phyloP scores from a whole-genome alignment of 1,140 invertebrate species.

The Drosophila baimaii region DNA sequence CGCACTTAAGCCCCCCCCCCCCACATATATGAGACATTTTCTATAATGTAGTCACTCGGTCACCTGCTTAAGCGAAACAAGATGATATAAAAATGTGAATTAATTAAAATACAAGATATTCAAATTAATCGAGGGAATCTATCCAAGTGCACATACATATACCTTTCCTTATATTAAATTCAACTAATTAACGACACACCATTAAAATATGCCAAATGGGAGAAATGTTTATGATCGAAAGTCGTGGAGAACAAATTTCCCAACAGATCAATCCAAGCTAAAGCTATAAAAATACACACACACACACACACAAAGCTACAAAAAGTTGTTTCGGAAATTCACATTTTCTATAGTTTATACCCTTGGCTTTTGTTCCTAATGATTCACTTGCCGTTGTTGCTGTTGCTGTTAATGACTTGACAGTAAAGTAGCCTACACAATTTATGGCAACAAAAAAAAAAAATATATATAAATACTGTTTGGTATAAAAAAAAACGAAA shows the following conservation, averaged over 20 bases:
- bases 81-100: constrained; percentile 10
- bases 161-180: constrained; percentile 14
- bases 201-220: constrained; percentile 39
- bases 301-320: too few species aligned
- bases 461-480: constrained; percentile 12
- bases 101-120: constrained; percentile 38
- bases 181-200: constrained; percentile 30
- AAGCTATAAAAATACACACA: constrained; percentile 37
- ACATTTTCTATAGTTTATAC: constrained; percentile 50
- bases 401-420: constrained; percentile 78
- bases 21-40: constrained; percentile 1
- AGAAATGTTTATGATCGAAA: constrained; percentile 44
- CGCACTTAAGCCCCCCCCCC: neutral
- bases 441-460: constrained; percentile 65
- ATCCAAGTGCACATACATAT: constrained; percentile 1
- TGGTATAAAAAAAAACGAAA: constrained; percentile 21
- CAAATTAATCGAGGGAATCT: constrained; percentile 9
- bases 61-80: constrained; percentile 1
- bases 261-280: constrained; percentile 35
- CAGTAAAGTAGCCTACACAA: constrained; percentile 82
- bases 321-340: constrained; percentile 30
- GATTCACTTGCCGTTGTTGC: constrained; percentile 62
- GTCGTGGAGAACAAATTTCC: constrained; percentile 43
- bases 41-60: neutral
- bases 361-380: constrained; percentile 71